Base-by-base conservation (phyloP, 2,888 invertebrate genomes). In the Metellina segmentata region DNA sequence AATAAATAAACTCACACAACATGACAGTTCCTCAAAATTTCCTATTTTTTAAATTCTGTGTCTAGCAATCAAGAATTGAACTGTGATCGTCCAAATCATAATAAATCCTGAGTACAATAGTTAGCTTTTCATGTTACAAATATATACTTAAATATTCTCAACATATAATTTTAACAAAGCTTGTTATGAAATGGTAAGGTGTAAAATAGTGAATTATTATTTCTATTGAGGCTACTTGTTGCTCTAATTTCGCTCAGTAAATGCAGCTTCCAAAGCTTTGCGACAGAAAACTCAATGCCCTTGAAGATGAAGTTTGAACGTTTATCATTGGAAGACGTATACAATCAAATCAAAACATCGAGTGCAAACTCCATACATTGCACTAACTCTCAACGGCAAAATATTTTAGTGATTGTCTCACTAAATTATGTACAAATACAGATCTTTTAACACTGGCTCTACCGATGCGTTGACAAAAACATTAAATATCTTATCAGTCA, bases 391-490 rank as follows among this genome's bases (percentile, higher is more conserved):
- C 20, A 13, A 61, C 20, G 11, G 49, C 49, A 77, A 52, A n/a
- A 16, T 49, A 49, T n/a, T 77, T 6, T 11, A 16, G 52, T 89
- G 89, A 89, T 89, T 89, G 89, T 89, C 83, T 82, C 77, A 83
- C 34, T 78, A 34, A 89, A 74, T 61, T 89, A 71, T 78, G 51
- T 83, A 83, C 77, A 83, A 71, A 87, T 48, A 52, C 81, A 87
- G 81, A 81, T 83, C 82, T 83, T 61, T 16, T 61, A 61, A 11
- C 16, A 61, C 61, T 61, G 13, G 16, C 61, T 61, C 61, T 61
- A 61, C 13, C 34, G 34, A 61, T 5, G 61, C 13, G 9, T 61
- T 13, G 16, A 9, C 16, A 11, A 61, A 61, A 61, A 61, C 9
- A 7, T 61, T 16, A 61, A 61, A 11, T 9, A 61, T 61, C 9